phyloP scores from a whole-genome alignment of 2,888 invertebrate species.

The Cheilosia vulpina region DNA sequence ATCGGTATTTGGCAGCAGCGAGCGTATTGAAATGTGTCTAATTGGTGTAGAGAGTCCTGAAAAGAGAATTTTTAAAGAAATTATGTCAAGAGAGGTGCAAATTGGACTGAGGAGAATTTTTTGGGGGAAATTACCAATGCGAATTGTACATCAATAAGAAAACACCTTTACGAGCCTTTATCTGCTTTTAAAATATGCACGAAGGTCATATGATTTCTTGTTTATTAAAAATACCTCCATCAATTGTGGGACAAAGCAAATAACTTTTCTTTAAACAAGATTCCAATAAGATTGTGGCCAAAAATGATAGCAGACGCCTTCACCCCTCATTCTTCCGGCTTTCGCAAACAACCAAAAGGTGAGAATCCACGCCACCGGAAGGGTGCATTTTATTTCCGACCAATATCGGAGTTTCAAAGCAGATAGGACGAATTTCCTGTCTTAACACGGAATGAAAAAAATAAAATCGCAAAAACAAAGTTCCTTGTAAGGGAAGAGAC shows the following conservation, averaged over 20 bases:
- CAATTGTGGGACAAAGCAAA: too few species aligned
- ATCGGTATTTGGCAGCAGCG: constrained; percentile 94
- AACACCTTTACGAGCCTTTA: too few species aligned
- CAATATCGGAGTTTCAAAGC: constrained; percentile 8
- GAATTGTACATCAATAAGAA: too few species aligned
- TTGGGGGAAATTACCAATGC: too few species aligned
- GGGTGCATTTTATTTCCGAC: constrained; percentile 48
- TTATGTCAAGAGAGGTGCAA: too few species aligned
- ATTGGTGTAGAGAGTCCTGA: constrained; percentile 93
- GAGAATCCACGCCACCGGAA: constrained; percentile 24
- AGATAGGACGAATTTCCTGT: neutral
- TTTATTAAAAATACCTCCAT: too few species aligned
- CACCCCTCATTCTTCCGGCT: constrained; percentile 15
- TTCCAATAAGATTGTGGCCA: neutral
- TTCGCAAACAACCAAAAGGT: constrained; percentile 40
- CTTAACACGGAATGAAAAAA: neutral
- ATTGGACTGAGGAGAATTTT: too few species aligned
- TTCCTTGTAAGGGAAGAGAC: neutral
- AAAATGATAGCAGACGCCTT: constrained; percentile 8
- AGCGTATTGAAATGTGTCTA: constrained; percentile 92
- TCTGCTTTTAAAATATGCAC: neutral
- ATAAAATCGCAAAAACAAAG: constrained; percentile 3
- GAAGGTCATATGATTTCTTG: too few species aligned
- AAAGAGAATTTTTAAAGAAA: constrained; percentile 77
- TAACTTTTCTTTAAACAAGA: neutral